These are phyloP conservation scores for Drosophila pruinosa DNA, from an alignment of 1,140 invertebrate species.

Conservation along the genomic window DNA sequence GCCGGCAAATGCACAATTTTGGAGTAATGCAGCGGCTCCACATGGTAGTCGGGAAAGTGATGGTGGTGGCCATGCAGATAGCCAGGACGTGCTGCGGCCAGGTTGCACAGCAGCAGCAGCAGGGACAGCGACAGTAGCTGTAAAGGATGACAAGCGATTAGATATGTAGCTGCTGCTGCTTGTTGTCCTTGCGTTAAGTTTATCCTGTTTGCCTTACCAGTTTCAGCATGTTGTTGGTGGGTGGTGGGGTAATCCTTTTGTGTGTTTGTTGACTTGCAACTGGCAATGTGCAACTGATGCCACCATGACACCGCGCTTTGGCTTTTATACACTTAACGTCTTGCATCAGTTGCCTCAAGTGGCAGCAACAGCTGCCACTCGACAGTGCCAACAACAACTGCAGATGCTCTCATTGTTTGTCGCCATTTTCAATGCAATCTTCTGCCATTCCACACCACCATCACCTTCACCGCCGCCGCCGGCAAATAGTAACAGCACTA, in stretches of 20 bases:
- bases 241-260: conserved; percentile 29
- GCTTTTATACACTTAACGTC: conserved; percentile 68
- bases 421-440: conserved; percentile 31
- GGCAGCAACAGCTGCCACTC: conserved; percentile 42
- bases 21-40: conserved; percentile 73
- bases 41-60: conserved; percentile 71
- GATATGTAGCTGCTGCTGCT: neutral
- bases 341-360: conserved; percentile 59
- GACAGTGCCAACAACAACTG: conserved; percentile 42
- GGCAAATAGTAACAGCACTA: neutral
- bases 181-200: neutral
- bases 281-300: conserved; percentile 70
- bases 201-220: conserved; percentile 56
- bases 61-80: conserved; percentile 76
- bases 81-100: conserved; percentile 69
- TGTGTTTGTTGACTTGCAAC: conserved; percentile 43
- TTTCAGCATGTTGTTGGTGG: conserved; percentile 59
- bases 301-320: conserved; percentile 39
- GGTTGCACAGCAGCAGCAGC: conserved; percentile 51
- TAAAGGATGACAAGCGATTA: neutral
- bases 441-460: neutral
- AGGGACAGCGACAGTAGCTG: conserved; percentile 54
- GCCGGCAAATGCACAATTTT: conserved; percentile 78
- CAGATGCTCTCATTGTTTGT: conserved; percentile 73
- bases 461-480: neutral